These are phyloP conservation scores for Malurus splendens DNA, from an alignment of 2,797 vertebrate genomes.

Conservation along the genomic window DNA sequence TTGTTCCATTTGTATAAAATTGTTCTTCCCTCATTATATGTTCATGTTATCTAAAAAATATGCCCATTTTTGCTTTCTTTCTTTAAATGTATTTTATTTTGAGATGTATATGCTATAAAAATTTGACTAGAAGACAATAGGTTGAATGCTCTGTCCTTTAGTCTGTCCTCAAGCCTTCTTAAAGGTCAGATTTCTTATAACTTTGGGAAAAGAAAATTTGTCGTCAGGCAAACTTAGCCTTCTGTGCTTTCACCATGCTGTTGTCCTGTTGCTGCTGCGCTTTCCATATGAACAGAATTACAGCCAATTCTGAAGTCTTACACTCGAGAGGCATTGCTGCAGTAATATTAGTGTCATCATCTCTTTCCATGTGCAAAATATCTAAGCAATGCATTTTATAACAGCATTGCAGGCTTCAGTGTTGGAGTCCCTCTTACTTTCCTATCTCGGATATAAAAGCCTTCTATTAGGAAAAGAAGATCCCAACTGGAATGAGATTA, in stretches of 20 bases:
- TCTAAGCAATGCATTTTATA: neutral
- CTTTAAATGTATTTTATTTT: neutral
- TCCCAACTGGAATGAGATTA: conserved; percentile 41
- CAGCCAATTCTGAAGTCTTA: neutral
- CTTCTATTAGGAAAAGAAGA: conserved; percentile 6
- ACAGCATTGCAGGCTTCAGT: neutral
- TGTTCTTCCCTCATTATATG: neutral
- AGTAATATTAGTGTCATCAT: neutral
- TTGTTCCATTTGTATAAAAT: neutral
- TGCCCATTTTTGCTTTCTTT: neutral
- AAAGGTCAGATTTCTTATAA: neutral
- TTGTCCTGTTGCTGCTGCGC: neutral
- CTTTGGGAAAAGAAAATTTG: neutral
- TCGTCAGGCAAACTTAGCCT: neutral
- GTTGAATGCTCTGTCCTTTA: neutral
- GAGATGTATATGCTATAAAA: neutral
- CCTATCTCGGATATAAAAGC: neutral
- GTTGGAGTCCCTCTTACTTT: neutral
- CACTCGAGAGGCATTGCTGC: neutral
- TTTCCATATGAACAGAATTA: neutral
- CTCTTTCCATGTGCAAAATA: neutral
- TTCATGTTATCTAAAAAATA: neutral
- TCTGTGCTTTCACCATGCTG: neutral
- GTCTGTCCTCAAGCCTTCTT: neutral
- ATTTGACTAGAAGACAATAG: neutral